Evolutionary conservation across 2,888 invertebrate genomes (phyloP).

Genomic region (Strigamia transsilvanica): DNA sequence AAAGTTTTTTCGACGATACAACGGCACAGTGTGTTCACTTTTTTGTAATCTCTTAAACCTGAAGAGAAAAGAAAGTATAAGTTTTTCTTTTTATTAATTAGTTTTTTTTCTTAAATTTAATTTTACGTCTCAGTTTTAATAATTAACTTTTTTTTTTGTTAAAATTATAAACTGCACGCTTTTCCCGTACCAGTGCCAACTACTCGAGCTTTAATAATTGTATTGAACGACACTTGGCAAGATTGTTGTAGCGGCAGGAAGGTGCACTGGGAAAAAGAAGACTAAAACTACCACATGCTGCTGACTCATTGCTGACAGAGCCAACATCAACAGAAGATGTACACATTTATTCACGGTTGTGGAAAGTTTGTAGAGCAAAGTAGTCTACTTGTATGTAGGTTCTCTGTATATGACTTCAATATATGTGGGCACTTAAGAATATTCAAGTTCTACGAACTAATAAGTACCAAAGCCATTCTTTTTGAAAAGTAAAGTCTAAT

Average conservation of each 20-base stretch:
- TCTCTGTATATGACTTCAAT: too few relatives aligned
- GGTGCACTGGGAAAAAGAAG: conserved; percentile 6
- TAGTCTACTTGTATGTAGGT: too few relatives aligned
- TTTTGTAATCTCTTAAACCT: too few relatives aligned
- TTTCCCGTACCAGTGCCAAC: not conserved
- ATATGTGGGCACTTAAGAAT: too few relatives aligned
- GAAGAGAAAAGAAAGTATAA: too few relatives aligned
- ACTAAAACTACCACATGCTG: conserved; percentile 2
- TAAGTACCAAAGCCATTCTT: too few relatives aligned
- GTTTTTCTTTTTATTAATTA: not conserved
- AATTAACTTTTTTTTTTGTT: not conserved
- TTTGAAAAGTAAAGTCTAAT: too few relatives aligned
- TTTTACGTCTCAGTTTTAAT: not conserved
- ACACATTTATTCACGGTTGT: not conserved
- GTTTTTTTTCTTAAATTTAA: not conserved
- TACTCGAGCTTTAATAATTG: conserved; percentile 15
- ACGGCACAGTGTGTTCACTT: too few relatives aligned
- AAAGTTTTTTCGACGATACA: too few relatives aligned
- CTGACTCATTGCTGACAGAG: conserved; percentile 26
- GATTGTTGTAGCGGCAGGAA: conserved; percentile 1
- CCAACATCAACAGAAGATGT: conserved; percentile 10
- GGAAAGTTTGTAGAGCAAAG: not conserved
- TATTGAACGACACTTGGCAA: conserved; percentile 30
- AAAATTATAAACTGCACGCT: not conserved
- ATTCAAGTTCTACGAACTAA: too few relatives aligned